Evolutionary conservation across 2,113 vertebrate genomes (phyloP), one percentile per base, ranked within the genome.

Genomic region (Zosterops japonicus): DNA sequence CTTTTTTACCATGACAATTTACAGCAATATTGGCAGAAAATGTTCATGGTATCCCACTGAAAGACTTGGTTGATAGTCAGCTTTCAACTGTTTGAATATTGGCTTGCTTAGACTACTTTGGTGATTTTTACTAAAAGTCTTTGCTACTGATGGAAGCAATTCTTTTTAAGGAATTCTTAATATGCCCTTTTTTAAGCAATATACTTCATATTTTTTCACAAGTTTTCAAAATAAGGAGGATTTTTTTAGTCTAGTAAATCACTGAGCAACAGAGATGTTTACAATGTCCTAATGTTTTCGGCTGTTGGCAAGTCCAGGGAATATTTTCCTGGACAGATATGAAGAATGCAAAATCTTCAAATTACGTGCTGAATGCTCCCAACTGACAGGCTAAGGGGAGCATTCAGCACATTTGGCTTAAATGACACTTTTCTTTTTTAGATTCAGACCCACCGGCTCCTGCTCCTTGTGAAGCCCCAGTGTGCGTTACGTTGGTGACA

Each of bases 401-500:
- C 95, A 63, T 91, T 95, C 95, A 90, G 92, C 96, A 92, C 88
- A 27, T 86, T 76, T 96, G 83, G 94, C 80, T 96, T 97, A 96
- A 97, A 97, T 87, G 93, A 50, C 95, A 92, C 95, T 97, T 96
- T 85, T 93, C 87, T 97, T 92, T 97, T 97, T 91, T 97, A 97
- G 96, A 97, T 96, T 96, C 94, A 96, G 95, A 57, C 94, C 81
- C 94, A 94, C 96, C 92, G 95, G 97, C 96, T 97, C 97, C 97
- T 96, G 96, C 96, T 97, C 96, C 96, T 97, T 97, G 90, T 97
- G 96, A 97, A 96, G 93, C 93, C 96, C 80, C 95, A 95, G 74
- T 90, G 92, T 96, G 94, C 90, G 13, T 97, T 94, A 95, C 0
- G 89, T 92, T 97, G 95, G 97, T 96, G 96, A 95, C 95, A 93